phyloP scores from a whole-genome alignment of 2,888 invertebrate genomes.

The Nephrocerus scutellatus region DNA sequence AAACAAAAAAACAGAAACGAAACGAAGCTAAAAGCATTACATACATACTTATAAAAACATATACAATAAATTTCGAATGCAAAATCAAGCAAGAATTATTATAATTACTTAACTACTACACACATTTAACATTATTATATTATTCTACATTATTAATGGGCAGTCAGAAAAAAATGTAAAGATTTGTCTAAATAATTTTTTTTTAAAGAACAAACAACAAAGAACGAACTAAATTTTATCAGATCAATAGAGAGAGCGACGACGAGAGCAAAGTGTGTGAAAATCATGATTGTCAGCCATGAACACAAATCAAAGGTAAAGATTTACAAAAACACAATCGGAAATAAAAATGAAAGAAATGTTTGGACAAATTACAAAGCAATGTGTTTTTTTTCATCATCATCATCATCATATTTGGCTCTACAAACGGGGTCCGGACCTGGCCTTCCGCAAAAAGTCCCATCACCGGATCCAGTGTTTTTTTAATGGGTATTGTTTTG shows the following conservation, averaged over 20 bases:
- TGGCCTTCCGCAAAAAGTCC: too few species aligned
- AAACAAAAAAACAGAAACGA: too few species aligned
- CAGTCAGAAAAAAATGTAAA: slow-evolving; percentile 33
- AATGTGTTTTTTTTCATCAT: slow-evolving; percentile 17
- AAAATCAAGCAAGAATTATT: too few species aligned
- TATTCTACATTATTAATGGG: slow-evolving; percentile 27
- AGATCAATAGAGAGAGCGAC: slow-evolving; percentile 5
- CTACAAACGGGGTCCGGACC: too few species aligned
- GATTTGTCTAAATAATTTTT: slow-evolving; percentile 30
- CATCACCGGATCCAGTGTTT: too few species aligned
- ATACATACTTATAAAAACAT: too few species aligned
- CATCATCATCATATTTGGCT: too few species aligned
- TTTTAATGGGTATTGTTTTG: too few species aligned
- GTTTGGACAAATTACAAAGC: slow-evolving; percentile 23
- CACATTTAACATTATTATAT: slow-evolving; percentile 25
- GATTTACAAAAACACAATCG: slow-evolving; percentile 9
- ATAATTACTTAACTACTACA: too few species aligned
- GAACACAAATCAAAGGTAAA: slow-evolving; percentile 3
- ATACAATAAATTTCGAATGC: too few species aligned
- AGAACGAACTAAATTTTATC: slow-evolving; percentile 4
- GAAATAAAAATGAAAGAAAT: slow-evolving; percentile 23
- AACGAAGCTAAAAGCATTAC: too few species aligned
- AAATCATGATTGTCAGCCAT: slow-evolving; percentile 5
- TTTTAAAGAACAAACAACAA: slow-evolving; percentile 14
- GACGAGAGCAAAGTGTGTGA: too few species aligned